Base-by-base conservation (phyloP, 37 sponge, comb jelly and placozoan species). In the Haliclona indistincta region DNA sequence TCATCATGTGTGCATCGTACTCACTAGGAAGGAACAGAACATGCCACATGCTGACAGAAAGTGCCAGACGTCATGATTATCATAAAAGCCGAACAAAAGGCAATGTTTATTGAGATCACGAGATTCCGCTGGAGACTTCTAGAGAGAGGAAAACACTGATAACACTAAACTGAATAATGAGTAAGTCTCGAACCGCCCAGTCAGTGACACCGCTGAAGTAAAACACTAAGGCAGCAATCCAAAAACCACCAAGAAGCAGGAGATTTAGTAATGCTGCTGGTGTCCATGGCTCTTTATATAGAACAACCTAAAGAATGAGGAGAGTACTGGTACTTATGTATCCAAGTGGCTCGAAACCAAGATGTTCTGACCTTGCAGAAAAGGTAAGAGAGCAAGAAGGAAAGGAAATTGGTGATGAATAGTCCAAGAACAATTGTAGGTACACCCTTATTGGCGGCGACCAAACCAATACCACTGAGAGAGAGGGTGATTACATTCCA, bases 61-160 rank as follows among this genome's bases (percentile, higher is more conserved):
- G 80, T 97, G 99, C 99, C 99, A 97, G 34, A 97, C 55, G 64
- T 97, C 95, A 63, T 97, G 99, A 67, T 79, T 69, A 88, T 95
- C 93, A 67, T 95, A 97, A 69, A 97, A 97, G 34, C 56, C 86
- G 13, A 91, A 56, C 34, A 92, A 47, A 23, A 54, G n/a, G 61
- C 96, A 95, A 17, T 76, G 56, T 28, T 81, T 40, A 58, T 95
- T 95, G n/a, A 51, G 34, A 29, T 70, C 73, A 17, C 96, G 43
- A 53, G 93, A 91, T 32, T 74, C 68, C 10, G 96, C 86, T n/a
- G 96, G 90, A 22, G 87, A 71, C 22, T 49, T 7, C 87, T 84
- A n/a, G n/a, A n/a, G n/a, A 44, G n/a, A 70, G 22, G 11, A 25
- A 73, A n/a, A n/a, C n/a, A n/a, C n/a, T n/a, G n/a, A n/a, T n/a